Evolutionary conservation across 2,888 invertebrate species (phyloP), one percentile per base, ranked within the genome.

Genomic region (Synergus umbraculus): DNA sequence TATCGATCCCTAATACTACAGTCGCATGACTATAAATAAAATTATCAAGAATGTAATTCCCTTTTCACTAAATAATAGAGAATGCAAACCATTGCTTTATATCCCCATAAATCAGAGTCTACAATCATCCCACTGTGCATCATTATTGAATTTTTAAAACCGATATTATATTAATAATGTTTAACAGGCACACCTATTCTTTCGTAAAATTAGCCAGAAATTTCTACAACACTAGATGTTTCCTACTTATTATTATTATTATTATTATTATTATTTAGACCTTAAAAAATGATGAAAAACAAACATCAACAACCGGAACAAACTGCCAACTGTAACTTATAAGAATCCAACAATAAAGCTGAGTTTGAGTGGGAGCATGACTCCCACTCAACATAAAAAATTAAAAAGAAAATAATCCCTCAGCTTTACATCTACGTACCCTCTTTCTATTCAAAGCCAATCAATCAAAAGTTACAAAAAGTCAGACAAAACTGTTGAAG

Each of bases 11-110:
- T 69, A 69, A 69, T 46, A 29, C 46, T 15, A 46, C 29, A 69
- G 46, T 69, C 46, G 29, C 22, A 37, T 22, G 46, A 37, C 73
- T 54, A 73, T 73, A 73, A 73, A 54, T 73, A 54, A 73, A 73
- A 73, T 73, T 49, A 73, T 22, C 73, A 37, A 37, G 54, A 54
- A 73, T 73, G 73, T 29, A 54, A 54, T 54, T 54, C 49, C 54
- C 37, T 54, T 54, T 37, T 54, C n/a, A 73, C 37, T 12, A 73
- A 73, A 73, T 73, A 54, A 73, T 4, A 18, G n/a, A n/a, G 9
- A 54, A 54, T 54, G 54, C n/a, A 54, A 54, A 54, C 54, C 54
- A 54, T 54, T 3, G n/a, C 9, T 54, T 54, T 54, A 54, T 54
- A 9, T n/a, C 8, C 9, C 9, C n/a, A n/a, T 54, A 9, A n/a